phyloP scores from a whole-genome alignment of 2,888 invertebrate genomes.

The Eueremaeus valkanovi region DNA sequence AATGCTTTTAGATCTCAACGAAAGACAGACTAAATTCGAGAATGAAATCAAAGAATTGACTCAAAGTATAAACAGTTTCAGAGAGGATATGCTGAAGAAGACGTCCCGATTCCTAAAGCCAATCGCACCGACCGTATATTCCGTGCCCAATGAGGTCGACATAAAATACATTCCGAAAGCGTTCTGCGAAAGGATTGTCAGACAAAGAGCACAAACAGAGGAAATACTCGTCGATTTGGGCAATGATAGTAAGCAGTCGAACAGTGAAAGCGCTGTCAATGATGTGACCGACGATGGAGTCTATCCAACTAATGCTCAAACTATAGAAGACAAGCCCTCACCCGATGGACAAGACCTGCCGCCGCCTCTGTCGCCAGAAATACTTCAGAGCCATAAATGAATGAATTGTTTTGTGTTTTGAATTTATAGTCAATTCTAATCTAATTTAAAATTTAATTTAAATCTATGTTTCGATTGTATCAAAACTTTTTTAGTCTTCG shows the following conservation, averaged over 20 bases:
- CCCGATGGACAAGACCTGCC: neutral
- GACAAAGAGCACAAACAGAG: slow-evolving; percentile 33
- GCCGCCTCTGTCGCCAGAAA: neutral
- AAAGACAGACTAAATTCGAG: slow-evolving; percentile 39
- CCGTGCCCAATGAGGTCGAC: slow-evolving; percentile 40
- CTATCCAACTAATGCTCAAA: neutral
- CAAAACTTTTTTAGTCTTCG: no score
- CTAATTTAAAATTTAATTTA: no score
- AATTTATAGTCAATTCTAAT: neutral
- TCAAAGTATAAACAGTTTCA: slow-evolving; percentile 26
- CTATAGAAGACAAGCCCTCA: neutral
- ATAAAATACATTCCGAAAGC: slow-evolving; percentile 43
- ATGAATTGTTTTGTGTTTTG: no score
- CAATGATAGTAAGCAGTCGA: neutral
- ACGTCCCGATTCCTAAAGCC: neutral
- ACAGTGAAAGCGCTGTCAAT: neutral
- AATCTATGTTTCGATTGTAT: no score
- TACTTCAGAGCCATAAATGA: neutral
- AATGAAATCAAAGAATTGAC: slow-evolving; percentile 27
- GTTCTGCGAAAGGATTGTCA: slow-evolving; percentile 39
- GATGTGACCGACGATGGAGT: neutral
- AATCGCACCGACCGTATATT: slow-evolving; percentile 38
- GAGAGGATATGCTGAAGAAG: slow-evolving; percentile 16
- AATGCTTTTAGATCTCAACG: slow-evolving; percentile 56
- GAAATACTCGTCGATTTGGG: slow-evolving; percentile 42